Percentiles rank a stretch among this genome's conserved stretches.
Conservation (phyloP, 2,797 vertebrate species). For the Hylomyscus alleni region DNA sequence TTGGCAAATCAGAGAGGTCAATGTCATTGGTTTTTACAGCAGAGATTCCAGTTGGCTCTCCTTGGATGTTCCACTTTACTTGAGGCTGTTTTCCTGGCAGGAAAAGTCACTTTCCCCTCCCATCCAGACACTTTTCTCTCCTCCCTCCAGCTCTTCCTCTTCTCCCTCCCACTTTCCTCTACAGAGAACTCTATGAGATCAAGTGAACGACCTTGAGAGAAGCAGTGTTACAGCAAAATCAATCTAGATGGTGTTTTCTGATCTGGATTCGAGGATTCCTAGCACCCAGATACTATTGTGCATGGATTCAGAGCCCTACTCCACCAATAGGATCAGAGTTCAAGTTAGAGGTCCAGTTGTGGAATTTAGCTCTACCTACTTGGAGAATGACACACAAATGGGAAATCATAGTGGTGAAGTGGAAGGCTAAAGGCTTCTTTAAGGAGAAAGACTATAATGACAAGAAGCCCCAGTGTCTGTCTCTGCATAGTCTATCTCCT, state of each 20-base stretch:
- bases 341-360: slow-evolving; percentile 78
- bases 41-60: background rate
- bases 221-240: slow-evolving; percentile 79
- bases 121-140: background rate
- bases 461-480: background rate
- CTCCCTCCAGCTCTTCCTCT: background rate
- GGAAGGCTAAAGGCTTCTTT: slow-evolving; percentile 15
- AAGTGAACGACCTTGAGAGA: background rate
- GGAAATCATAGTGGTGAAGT: background rate
- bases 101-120: background rate
- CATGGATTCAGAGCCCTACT: slow-evolving; percentile 82
- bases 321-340: slow-evolving; percentile 79
- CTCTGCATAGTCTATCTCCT: background rate
- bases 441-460: background rate
- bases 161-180: background rate
- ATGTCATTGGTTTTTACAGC: slow-evolving; percentile 23
- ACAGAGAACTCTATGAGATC: background rate
- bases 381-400: slow-evolving; percentile 30
- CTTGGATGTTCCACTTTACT: background rate
- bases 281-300: slow-evolving; percentile 78
- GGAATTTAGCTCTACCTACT: slow-evolving; percentile 54
- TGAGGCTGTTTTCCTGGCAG: background rate
- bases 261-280: slow-evolving; percentile 83
- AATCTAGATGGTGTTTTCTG: slow-evolving; percentile 82
- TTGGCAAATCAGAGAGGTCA: slow-evolving; percentile 50